Percentiles rank a stretch among this genome's conserved stretches.
Conservation (phyloP, 2,113 vertebrate species). For the Cyprinodon tularosa region DNA sequence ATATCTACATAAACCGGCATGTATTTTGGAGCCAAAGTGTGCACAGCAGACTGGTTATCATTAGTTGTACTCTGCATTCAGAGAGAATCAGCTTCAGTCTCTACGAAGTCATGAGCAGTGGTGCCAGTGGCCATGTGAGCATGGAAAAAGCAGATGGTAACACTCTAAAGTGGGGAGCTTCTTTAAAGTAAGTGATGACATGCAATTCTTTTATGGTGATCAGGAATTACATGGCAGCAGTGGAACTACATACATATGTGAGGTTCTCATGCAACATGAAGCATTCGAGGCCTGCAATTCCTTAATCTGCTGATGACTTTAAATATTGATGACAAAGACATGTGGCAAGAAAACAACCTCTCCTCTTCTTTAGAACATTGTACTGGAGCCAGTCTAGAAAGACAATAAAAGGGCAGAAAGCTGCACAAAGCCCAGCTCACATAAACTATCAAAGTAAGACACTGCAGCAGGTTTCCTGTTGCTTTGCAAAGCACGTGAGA, state of each 20-base stretch:
- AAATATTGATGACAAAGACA: constrained; percentile 26
- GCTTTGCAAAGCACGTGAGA: constrained; percentile 23
- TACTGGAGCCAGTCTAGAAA: constrained; percentile 24
- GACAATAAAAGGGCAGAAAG: constrained; percentile 2
- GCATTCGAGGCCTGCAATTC: constrained; percentile 12
- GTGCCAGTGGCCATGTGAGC: constrained; percentile 22
- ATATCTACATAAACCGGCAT: too few relatives aligned
- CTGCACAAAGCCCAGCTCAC: constrained; percentile 19
- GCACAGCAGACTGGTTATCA: constrained; percentile 32
- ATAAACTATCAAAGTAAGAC: constrained; percentile 30
- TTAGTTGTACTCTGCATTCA: constrained; percentile 12
- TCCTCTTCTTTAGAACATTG: constrained; percentile 12
- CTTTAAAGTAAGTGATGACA: constrained; percentile 39
- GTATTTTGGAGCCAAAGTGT: constrained; percentile 2
- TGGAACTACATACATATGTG: not conserved
- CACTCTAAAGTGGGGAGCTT: constrained; percentile 15
- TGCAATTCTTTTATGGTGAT: constrained; percentile 10
- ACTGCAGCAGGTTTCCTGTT: constrained; percentile 45
- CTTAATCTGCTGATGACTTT: constrained; percentile 1
- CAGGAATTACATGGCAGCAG: constrained; percentile 5
- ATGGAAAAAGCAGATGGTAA: constrained; percentile 37
- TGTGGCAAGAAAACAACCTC: constrained; percentile 14
- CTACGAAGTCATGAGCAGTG: constrained; percentile 22
- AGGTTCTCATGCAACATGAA: constrained; percentile 13
- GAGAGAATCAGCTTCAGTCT: constrained; percentile 12